Base-by-base conservation (phyloP, 2,797 vertebrate genomes). In the Alauda arvensis region DNA sequence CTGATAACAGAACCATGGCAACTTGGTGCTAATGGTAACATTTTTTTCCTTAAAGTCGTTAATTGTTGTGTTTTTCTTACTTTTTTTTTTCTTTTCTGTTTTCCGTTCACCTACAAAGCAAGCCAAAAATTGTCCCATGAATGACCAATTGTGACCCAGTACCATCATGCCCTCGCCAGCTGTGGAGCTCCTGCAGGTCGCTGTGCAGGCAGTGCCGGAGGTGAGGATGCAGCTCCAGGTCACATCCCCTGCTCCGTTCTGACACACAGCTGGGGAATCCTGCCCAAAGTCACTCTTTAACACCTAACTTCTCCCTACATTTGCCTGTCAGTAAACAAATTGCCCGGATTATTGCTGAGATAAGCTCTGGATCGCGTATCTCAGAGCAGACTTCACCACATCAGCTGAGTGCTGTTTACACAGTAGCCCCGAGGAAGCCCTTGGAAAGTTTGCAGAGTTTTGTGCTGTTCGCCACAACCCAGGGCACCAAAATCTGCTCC, bases 271-370 rank as follows among this genome's bases (percentile, higher is more conserved):
- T 1, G 1, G 5, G 23, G n/a, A 67, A 34, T 16, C 13, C 24
- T 33, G 42, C 60, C 24, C 13, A 5, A 26, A 17, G 15, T 21
- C 10, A 0, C n/a, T 19, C 8, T 29, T 17, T 4, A 8, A 75
- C 40, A 25, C 0, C 0, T 6, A 24, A 6, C 33, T 67, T 48
- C 42, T 17, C 43, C 81, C 49, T 28, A 5, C 1, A 0, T 46
- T 77, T 11, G 37, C 18, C 63, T 26, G 25, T 56, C 80, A 49
- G 56, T 10, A 18, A 69, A 59, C 10, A 9, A 6, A 16, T 23
- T 8, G 20, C 46, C 56, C 13, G 72, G 78, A 28, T 69, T 61
- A 34, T 14, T 12, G 1, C 69, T 34, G 39, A 18, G 43, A 34
- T 77, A 40, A 90, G 14, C 23, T 51, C 2, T 0, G 77, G 45